Evolutionary conservation across 2,113 vertebrate genomes (phyloP).

Genomic region (Columba livia): DNA sequence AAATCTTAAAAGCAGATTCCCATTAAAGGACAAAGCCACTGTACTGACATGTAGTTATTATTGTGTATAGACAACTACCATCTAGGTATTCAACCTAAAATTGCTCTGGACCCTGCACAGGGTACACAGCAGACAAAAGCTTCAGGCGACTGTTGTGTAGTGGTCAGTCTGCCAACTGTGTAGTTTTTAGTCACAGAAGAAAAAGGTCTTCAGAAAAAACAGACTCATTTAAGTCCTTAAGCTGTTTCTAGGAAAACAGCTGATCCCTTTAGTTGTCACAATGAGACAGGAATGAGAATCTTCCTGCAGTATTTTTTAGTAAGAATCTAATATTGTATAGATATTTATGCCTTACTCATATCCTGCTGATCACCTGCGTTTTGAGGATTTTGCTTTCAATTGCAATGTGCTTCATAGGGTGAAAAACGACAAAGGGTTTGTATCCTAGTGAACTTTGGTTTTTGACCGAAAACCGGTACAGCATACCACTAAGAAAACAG

Average conservation of each 20-base stretch:
- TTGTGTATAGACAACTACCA: not conserved
- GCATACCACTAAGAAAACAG: not conserved
- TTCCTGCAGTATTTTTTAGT: not conserved
- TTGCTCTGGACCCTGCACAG: not conserved
- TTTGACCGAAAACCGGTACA: not conserved
- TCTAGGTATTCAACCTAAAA: not conserved
- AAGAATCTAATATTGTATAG: not conserved
- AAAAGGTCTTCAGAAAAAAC: not conserved
- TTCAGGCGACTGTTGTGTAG: not conserved
- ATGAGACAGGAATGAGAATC: not conserved
- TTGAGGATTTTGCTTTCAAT: not conserved
- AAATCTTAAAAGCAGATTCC: not conserved
- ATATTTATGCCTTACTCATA: not conserved
- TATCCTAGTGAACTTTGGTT: not conserved
- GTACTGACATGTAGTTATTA: not conserved
- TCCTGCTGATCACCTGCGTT: not conserved
- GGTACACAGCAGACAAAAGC: not conserved
- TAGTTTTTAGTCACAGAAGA: not conserved
- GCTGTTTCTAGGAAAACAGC: not conserved
- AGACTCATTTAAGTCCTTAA: not conserved
- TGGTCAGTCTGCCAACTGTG: not conserved
- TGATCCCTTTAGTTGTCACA: not conserved
- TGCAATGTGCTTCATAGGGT: not conserved
- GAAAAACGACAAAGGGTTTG: accelerated
- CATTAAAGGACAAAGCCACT: not conserved